A percentile compares a stretch with the other conserved stretches of the same genome.
These are phyloP conservation scores for Icerya purchasi DNA, from an alignment of 2,888 invertebrate species.

Conservation along the genomic window DNA sequence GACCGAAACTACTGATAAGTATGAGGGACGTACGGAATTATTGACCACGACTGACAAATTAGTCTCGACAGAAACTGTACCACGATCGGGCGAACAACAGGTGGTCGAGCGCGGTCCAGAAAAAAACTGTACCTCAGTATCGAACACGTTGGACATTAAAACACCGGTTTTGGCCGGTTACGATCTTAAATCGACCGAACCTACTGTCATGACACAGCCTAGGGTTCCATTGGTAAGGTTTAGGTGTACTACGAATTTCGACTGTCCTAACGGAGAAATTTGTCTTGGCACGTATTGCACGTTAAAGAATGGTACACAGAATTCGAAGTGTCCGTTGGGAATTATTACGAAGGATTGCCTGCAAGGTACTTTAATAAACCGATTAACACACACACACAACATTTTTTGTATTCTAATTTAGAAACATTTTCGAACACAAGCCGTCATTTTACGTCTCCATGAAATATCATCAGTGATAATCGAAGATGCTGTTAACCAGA, in stretches of 20 bases:
- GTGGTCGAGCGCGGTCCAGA: not conserved
- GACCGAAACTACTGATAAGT: not conserved
- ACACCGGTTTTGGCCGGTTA: constrained; percentile 2
- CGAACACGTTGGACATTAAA: constrained; percentile 1
- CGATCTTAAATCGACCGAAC: not conserved
- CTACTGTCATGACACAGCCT: not conserved
- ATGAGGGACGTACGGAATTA: not conserved
- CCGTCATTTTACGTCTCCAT: no score
- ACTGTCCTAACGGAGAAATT: constrained; percentile 7
- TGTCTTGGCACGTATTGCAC: constrained; percentile 31
- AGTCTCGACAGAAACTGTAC: not conserved
- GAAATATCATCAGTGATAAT: no score
- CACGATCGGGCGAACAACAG: not conserved
- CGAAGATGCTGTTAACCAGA: no score
- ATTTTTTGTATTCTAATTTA: no score
- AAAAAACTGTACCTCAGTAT: constrained; percentile 4
- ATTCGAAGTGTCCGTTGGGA: constrained; percentile 26
- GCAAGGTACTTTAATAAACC: constrained; percentile 4
- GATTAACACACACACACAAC: no score
- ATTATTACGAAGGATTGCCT: constrained; percentile 15
- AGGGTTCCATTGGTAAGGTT: not conserved
- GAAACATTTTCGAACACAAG: no score
- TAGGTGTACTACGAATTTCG: constrained; percentile 8
- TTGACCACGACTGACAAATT: not conserved
- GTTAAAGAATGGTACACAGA: constrained; percentile 41